Evolutionary conservation across 2,797 vertebrate species (phyloP).

Genomic region (Macropus fuliginosus): DNA sequence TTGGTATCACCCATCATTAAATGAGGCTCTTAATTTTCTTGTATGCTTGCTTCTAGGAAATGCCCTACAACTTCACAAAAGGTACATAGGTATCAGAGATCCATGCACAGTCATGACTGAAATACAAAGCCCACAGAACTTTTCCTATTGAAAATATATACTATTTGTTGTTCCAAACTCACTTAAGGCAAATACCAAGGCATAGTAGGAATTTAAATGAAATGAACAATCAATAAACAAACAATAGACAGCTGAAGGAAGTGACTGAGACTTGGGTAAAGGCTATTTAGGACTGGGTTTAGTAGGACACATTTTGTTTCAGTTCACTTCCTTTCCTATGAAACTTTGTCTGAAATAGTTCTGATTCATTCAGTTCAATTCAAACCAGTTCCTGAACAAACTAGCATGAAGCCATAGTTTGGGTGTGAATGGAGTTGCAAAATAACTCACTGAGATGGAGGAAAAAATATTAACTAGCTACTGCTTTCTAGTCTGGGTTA

Average conservation of each 20-base stretch:
- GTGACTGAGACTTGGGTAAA: neutral
- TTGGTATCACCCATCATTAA: neutral
- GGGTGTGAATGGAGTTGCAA: neutral
- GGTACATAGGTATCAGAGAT: neutral
- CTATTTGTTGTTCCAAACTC: neutral
- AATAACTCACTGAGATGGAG: neutral
- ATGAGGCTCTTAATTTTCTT: neutral
- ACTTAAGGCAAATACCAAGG: neutral
- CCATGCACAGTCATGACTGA: neutral
- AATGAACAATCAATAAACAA: neutral
- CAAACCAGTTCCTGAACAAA: constrained; percentile 22
- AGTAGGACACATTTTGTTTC: neutral
- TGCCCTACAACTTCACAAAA: constrained; percentile 37
- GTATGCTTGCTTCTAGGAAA: neutral
- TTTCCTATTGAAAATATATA: neutral
- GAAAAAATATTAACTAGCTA: neutral
- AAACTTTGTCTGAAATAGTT: constrained; percentile 7
- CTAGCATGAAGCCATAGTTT: neutral
- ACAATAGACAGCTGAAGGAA: neutral
- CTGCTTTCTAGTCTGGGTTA: neutral
- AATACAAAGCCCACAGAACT: neutral
- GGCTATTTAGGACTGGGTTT: neutral
- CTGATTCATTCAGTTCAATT: constrained; percentile 22
- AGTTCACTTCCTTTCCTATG: neutral
- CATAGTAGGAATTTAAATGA: neutral